These are phyloP conservation scores for Halichondria panicea DNA, from an alignment of 37 sponge, comb jelly and placozoan species.

Conservation along the genomic window DNA sequence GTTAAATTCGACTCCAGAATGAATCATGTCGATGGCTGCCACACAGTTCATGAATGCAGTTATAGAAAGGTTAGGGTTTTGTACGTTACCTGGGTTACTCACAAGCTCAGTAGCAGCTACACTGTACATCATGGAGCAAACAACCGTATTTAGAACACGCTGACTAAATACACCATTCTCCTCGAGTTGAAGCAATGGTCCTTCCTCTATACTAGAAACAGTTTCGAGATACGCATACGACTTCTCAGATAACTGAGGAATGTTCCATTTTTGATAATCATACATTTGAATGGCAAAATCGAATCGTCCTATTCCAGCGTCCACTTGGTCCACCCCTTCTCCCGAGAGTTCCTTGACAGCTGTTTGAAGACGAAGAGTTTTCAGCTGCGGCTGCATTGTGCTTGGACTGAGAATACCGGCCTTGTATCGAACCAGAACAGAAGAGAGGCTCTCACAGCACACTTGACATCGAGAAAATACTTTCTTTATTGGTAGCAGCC, in stretches of 20 bases:
- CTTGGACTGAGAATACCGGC: background rate
- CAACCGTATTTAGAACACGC: background rate
- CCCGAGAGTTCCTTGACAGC: background rate
- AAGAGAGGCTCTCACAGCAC: constrained; percentile 41
- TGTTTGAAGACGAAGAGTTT: background rate
- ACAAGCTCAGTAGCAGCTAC: constrained; percentile 44
- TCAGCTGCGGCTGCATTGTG: background rate
- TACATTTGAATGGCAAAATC: constrained; percentile 13
- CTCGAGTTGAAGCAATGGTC: constrained; percentile 6
- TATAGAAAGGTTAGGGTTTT: constrained; percentile 28
- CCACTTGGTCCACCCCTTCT: background rate
- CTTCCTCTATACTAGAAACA: background rate
- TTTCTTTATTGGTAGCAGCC: constrained; percentile 5
- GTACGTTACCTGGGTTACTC: background rate
- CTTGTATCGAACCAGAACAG: constrained; percentile 15
- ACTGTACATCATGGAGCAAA: constrained; percentile 44
- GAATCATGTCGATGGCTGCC: constrained; percentile 19
- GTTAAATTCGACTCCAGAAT: background rate
- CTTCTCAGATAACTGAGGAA: constrained; percentile 15
- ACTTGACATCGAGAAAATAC: constrained; percentile 25
- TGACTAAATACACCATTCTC: constrained; percentile 13
- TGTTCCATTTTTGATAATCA: background rate
- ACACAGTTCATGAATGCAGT: constrained; percentile 20
- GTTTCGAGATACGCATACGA: constrained; percentile 19
- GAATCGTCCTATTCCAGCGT: constrained; percentile 3